Percentiles rank a stretch among this genome's conserved stretches.
These are phyloP conservation scores for Ectropis crepuscularia DNA, from an alignment of 2,888 invertebrate genomes.

Conservation along the genomic window DNA sequence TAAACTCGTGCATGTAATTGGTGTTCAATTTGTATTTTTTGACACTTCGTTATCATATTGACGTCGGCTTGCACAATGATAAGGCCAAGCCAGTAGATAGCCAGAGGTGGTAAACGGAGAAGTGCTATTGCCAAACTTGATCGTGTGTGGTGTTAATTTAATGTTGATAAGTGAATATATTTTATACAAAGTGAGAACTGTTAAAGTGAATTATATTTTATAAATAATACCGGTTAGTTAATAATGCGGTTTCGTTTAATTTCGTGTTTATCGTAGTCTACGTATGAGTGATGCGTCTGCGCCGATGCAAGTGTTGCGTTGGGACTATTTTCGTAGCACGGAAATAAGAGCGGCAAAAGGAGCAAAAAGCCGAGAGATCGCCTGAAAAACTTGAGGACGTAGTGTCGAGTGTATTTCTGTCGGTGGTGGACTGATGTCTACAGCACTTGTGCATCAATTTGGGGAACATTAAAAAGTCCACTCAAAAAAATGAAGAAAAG, in stretches of 20 bases:
- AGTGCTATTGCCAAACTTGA: slow-evolving; percentile 42
- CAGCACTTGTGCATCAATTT: slow-evolving; percentile 59
- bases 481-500: slow-evolving; percentile 73
- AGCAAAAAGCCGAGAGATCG: slow-evolving; percentile 78
- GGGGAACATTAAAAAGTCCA: slow-evolving; percentile 44
- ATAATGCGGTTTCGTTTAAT: slow-evolving; percentile 40
- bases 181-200: neutral
- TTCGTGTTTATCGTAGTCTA: slow-evolving; percentile 42
- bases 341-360: slow-evolving; percentile 84
- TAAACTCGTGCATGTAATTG: slow-evolving; percentile 59
- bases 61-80: slow-evolving; percentile 56
- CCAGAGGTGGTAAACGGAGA: slow-evolving; percentile 46
- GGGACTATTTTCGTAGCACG: slow-evolving; percentile 84
- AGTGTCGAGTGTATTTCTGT: slow-evolving; percentile 79
- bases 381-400: slow-evolving; percentile 82
- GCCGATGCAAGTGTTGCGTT: slow-evolving; percentile 79
- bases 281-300: slow-evolving; percentile 78
- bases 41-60: slow-evolving; percentile 53
- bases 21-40: slow-evolving; percentile 51
- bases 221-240: slow-evolving; percentile 26
- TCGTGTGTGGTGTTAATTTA: slow-evolving; percentile 22
- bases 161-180: slow-evolving; percentile 15
- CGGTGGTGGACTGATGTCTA: slow-evolving; percentile 72
- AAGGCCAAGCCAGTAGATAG: slow-evolving; percentile 59
- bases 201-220: slow-evolving; percentile 5